Base-by-base conservation (phyloP, 2,113 vertebrate species). In the Eclectus roratus region DNA sequence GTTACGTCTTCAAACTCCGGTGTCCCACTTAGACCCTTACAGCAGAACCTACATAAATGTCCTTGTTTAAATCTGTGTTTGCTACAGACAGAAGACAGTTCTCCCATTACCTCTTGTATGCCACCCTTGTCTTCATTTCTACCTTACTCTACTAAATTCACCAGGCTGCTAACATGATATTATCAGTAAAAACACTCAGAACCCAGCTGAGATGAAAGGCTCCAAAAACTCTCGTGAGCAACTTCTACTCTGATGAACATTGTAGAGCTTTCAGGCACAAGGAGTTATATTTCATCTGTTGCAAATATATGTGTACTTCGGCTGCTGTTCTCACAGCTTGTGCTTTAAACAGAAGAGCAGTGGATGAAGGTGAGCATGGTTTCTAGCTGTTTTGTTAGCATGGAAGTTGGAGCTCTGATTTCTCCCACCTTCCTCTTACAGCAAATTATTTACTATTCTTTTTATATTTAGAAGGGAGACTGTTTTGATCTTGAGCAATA, bases 251-350 rank as follows among this genome's bases (percentile, higher is more conserved):
- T 29, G 24, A 70, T 35, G 2, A 68, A 56, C 3, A 8, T 20
- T 24, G 17, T 68, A 55, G 31, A 25, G 11, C 18, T 66, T 66
- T 52, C 66, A 87, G 21, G 29, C 47, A 47, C 14, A 35, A 61
- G 46, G 37, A 23, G 4, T n/a, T 61, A 7, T 2, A 46, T 31
- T 21, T 31, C 7, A 76, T 9, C 37, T 50, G 31, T 39, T 52
- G 21, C 35, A 43, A 69, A 78, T 46, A 37, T 11, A 39, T 0
- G 2, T 37, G n/a, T 0, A 1, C 64, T 66, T 80, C 17, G 41
- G 41, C 7, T 13, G 4, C 43, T 41, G 13, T 52, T 89, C 55
- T 43, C 50, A 82, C 28, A 88, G 35, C 41, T 56, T 44, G 14
- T 44, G 29, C 65, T 92, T 81, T 64, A 44, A 84, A 28, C 13